Base-by-base conservation (phyloP, 1,140 invertebrate species). In the Drosophila malerkotliana region DNA sequence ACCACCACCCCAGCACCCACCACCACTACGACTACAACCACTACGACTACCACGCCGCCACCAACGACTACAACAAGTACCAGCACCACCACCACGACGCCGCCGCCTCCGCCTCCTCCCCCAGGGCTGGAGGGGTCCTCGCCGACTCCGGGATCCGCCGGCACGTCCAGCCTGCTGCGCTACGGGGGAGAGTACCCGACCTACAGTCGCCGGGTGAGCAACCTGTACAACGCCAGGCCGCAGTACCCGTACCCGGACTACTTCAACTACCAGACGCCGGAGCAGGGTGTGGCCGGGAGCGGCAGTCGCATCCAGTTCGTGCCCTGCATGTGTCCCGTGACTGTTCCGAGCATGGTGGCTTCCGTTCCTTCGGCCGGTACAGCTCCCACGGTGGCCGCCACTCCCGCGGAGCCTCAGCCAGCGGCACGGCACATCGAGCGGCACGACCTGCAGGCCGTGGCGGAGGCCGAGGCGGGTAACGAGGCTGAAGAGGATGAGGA, bases 171-270 rank as follows among this genome's bases (percentile, higher is more conserved):
- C 32, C 12, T 55, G 34, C 21, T 77, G 66, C 77, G 60, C 26
- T 85, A 67, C 18, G 60, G 78, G 18, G 63, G 77, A 14, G 62
- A 89, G 6, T 91, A 88, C 62, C 90, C 90, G 3, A 81, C 85
- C 0, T 91, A 88, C 51, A 91, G 66, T 15, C 77, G 90, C 5
- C 77, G 90, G 5, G 69, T 91, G 14, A 91, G 77, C 51, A 84
- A 85, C 39, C 51, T 84, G 28, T 91, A 91, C 52, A 89, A 79
- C 52, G 72, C 60, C 12, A 72, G 90, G 7, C 85, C 90, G 1
- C 72, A 87, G 37, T 91, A 91, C 68, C 83, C 90, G n/a, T 91
- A 91, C 73, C 90, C 90, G 28, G 90, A 91, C n/a, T 91, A 90
- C 51, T 85, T 84, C 8, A 74, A 88, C 61, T 90, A 90, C 41